Conservation (phyloP, 1,140 invertebrate genomes). For the Amphibalanus amphitrite region DNA sequence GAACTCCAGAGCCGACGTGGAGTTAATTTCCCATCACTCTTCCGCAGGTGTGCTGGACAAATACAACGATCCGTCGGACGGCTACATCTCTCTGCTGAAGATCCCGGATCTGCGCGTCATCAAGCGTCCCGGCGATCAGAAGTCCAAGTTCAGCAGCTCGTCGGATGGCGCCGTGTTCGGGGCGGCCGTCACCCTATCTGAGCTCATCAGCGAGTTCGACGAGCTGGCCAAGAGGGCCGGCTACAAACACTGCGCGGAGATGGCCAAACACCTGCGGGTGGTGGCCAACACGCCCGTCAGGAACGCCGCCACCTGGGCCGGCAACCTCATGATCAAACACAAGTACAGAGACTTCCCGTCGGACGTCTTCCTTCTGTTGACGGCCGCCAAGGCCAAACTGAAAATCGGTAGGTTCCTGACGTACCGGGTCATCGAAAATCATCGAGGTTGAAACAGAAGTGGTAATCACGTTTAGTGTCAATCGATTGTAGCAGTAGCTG, state of each 20-base stretch:
- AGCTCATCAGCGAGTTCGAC: constrained; percentile 17
- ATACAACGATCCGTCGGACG: constrained; percentile 25
- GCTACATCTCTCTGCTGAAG: constrained; percentile 25
- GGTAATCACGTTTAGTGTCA: too few relatives aligned
- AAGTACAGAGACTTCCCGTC: constrained; percentile 49
- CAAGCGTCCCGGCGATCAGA: background rate
- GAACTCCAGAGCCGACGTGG: too few relatives aligned
- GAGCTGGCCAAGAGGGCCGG: constrained; percentile 12
- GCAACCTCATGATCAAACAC: constrained; percentile 61
- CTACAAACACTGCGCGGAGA: constrained; percentile 10
- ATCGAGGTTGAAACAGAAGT: too few relatives aligned
- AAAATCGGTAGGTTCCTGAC: constrained; percentile 18
- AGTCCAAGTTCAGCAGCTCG: background rate
- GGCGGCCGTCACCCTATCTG: constrained; percentile 17
- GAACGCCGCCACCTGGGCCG: constrained; percentile 43
- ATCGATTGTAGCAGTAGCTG: too few relatives aligned
- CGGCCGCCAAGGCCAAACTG: constrained; percentile 42
- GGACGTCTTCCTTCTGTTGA: constrained; percentile 54
- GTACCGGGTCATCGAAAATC: too few relatives aligned
- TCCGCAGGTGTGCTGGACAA: constrained; percentile 20
- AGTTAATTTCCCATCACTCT: too few relatives aligned
- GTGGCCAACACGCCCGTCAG: constrained; percentile 17
- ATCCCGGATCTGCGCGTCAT: constrained; percentile 22
- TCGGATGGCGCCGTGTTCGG: constrained; percentile 13
- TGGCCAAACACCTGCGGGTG: constrained; percentile 12